Evolutionary conservation across 2,797 vertebrate species (phyloP).

Genomic region (Botia kubotai): DNA sequence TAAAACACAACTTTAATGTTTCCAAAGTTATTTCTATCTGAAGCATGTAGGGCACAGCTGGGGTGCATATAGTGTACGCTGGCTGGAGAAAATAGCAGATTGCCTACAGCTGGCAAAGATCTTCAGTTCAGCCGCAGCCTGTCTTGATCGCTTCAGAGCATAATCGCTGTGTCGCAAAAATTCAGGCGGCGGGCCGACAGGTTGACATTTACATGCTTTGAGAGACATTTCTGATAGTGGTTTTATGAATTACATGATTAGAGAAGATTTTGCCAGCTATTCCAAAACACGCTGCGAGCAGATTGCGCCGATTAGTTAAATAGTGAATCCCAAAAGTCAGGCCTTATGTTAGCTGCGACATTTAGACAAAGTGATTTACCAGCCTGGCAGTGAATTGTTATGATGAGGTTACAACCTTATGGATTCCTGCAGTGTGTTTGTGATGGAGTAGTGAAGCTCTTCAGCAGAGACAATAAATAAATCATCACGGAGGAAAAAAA

Average conservation of each 20-base stretch:
- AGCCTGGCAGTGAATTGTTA: constrained; percentile 50
- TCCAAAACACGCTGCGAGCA: constrained; percentile 26
- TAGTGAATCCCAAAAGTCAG: constrained; percentile 22
- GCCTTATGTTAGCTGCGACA: constrained; percentile 33
- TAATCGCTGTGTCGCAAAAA: constrained; percentile 47
- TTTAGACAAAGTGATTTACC: constrained; percentile 46
- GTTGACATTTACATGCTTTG: constrained; percentile 56
- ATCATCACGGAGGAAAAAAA: constrained; percentile 55
- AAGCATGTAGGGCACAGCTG: constrained; percentile 1
- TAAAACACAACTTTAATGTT: constrained; percentile 32
- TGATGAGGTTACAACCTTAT: constrained; percentile 60
- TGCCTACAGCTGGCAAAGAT: constrained; percentile 26
- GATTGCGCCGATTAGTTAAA: constrained; percentile 52
- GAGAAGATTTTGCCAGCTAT: constrained; percentile 49
- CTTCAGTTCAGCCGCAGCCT: not conserved
- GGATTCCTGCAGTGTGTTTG: constrained; percentile 49
- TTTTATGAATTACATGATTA: constrained; percentile 56
- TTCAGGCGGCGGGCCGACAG: constrained; percentile 13
- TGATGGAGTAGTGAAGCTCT: constrained; percentile 46
- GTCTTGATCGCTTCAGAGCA: constrained; percentile 2
- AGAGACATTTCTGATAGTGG: constrained; percentile 47
- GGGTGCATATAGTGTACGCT: constrained; percentile 19
- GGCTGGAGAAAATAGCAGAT: constrained; percentile 42
- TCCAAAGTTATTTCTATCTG: constrained; percentile 42
- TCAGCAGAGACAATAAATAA: constrained; percentile 62